Base-by-base conservation (phyloP, 2,113 vertebrate species). In the Origma solitaria region DNA sequence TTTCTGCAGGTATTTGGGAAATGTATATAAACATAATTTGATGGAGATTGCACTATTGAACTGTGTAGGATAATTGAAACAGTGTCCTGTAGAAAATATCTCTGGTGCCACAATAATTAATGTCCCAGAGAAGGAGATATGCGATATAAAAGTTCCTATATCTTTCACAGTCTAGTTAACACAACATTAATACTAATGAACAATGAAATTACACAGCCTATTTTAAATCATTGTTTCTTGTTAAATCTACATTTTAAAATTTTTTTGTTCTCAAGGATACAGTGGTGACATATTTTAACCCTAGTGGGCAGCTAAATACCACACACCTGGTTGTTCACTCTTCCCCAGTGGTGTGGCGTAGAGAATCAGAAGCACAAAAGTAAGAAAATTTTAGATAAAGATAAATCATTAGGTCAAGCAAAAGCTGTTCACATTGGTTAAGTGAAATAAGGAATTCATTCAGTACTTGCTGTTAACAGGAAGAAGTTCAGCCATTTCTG, bases 101-200 rank as follows among this genome's bases (percentile, higher is more conserved):
- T 84, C 38, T 61, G 18, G 5, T 49, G 12, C 3, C 33, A 21
- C 37, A 60, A 65, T 15, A 65, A 23, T 10, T 62, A 30, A 68
- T 19, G 7, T 50, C 10, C 11, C 23, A 69, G 28, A 69, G 16
- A 78, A 88, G 0, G 8, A 61, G 15, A 65, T 57, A 40, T 2
- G 4, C 11, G 3, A 31, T 37, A 78, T 31, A 61, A 72, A 91
- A 89, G 3, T 81, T 81, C 2, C 40, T 57, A 0, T 19, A 15
- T 40, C 11, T 80, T 83, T 69, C 30, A 45, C 20, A 42, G 6
- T 8, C 23, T 54, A 11, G 5, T 30, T 38, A 60, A 77, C 30
- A 28, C 1, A 61, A 31, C 0, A 0, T 35, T 80, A 72, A 33
- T 15, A 35, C 6, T 27, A 57, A 10, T 16, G 21, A 93, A 53